These are phyloP conservation scores for Phoebastria nigripes DNA, from an alignment of 2,797 vertebrate species.

Conservation along the genomic window DNA sequence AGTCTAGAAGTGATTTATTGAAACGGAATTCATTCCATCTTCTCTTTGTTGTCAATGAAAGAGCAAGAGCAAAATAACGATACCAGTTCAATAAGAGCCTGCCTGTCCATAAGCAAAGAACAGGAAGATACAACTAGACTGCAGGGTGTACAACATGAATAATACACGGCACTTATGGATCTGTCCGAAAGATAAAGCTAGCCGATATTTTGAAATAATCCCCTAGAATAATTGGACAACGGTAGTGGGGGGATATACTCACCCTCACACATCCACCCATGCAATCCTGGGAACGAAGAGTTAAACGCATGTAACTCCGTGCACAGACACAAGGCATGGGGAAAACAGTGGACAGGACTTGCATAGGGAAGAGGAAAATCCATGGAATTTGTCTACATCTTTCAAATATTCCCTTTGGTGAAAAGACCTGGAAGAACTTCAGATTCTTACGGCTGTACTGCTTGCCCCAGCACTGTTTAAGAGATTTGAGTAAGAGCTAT, in stretches of 20 bases:
- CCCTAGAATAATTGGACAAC: background rate
- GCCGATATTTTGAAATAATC: background rate
- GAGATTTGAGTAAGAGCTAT: background rate
- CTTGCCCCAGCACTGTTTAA: background rate
- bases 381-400: background rate
- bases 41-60: background rate
- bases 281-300: background rate
- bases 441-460: background rate
- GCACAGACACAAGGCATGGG: background rate
- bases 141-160: background rate
- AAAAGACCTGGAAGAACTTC: background rate
- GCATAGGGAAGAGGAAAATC: background rate
- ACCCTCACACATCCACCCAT: background rate
- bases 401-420: background rate
- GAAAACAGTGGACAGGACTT: background rate
- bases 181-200: background rate
- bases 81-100: background rate
- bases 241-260: background rate
- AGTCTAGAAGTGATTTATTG: background rate
- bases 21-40: background rate
- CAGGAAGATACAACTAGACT: background rate
- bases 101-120: background rate
- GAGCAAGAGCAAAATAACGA: background rate
- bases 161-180: background rate
- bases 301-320: fast-evolving